A percentile compares a stretch with the other conserved stretches of the same genome.
Evolutionary conservation across 2,113 vertebrate species (phyloP).

Genomic region (Lophotis ruficrista): DNA sequence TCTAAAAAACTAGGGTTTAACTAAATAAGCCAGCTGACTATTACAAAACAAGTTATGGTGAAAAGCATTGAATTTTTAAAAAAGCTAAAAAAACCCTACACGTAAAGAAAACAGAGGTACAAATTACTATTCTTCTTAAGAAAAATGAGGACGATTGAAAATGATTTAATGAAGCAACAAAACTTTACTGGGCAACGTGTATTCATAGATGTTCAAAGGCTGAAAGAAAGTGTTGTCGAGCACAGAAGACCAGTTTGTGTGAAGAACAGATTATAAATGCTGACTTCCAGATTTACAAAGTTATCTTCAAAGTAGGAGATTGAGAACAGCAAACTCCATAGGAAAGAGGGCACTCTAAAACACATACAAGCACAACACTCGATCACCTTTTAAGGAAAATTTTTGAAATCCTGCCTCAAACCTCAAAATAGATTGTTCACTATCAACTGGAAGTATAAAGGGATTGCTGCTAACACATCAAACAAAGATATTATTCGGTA

Average conservation of each 20-base stretch:
- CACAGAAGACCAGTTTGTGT: not conserved
- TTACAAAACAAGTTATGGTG: not conserved
- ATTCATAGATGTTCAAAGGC: not conserved
- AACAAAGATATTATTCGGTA: not conserved
- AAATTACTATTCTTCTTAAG: not conserved
- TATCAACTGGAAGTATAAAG: not conserved
- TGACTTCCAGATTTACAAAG: not conserved
- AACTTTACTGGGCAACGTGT: not conserved
- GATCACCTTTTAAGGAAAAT: not conserved
- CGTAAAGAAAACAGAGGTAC: not conserved
- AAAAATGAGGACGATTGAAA: not conserved
- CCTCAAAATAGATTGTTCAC: not conserved
- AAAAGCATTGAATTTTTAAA: not conserved
- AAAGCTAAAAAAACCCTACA: not conserved
- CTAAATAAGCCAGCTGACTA: not conserved
- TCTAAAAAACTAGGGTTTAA: not conserved
- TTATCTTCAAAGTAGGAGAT: not conserved
- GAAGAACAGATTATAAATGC: not conserved
- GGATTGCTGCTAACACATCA: not conserved
- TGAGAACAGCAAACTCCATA: not conserved
- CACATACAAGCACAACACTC: not conserved
- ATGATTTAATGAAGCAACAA: not conserved
- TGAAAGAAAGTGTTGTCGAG: not conserved
- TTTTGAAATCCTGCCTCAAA: not conserved
- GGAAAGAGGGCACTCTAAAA: not conserved